phyloP scores from a whole-genome alignment of 2,797 vertebrate species.

The Myotis vivesi region DNA sequence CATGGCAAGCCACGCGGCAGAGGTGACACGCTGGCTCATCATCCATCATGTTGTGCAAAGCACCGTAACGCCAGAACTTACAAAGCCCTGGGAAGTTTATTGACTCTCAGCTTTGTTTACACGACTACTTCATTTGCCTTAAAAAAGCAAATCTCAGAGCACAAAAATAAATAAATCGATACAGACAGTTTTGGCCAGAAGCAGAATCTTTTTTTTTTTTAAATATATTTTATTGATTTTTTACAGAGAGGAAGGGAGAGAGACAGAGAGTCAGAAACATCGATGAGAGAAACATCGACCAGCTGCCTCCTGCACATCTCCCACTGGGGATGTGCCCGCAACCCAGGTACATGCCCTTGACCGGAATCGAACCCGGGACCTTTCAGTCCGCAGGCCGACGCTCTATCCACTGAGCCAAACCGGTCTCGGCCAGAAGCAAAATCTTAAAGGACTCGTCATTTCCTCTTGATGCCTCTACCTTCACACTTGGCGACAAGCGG shows the following conservation, averaged over 20 bases:
- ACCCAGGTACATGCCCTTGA: too few relatives aligned
- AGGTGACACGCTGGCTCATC: not conserved
- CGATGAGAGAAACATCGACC: too few relatives aligned
- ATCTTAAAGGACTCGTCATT: not conserved
- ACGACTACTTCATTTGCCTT: not conserved
- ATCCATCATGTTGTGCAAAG: not conserved
- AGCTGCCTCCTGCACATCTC: too few relatives aligned
- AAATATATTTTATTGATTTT: too few relatives aligned
- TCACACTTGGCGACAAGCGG: not conserved
- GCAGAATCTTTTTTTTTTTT: not conserved
- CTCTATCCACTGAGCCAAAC: too few relatives aligned
- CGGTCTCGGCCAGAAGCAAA: not conserved
- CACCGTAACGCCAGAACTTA: not conserved
- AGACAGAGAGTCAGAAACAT: too few relatives aligned
- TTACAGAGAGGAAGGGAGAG: too few relatives aligned
- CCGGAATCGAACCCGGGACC: too few relatives aligned
- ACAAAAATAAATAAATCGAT: conserved; percentile 4
- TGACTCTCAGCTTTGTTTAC: not conserved
- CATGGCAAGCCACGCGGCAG: not conserved
- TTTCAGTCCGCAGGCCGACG: too few relatives aligned
- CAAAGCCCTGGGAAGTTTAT: not conserved
- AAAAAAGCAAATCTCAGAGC: conserved; percentile 28
- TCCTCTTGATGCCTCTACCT: not conserved
- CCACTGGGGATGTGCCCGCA: too few relatives aligned
- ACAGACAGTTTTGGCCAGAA: not conserved